Percentiles rank a stretch among this genome's conserved stretches.
Evolutionary conservation across 2,888 invertebrate species (phyloP).

Genomic region (Lasioglossum figueresi): DNA sequence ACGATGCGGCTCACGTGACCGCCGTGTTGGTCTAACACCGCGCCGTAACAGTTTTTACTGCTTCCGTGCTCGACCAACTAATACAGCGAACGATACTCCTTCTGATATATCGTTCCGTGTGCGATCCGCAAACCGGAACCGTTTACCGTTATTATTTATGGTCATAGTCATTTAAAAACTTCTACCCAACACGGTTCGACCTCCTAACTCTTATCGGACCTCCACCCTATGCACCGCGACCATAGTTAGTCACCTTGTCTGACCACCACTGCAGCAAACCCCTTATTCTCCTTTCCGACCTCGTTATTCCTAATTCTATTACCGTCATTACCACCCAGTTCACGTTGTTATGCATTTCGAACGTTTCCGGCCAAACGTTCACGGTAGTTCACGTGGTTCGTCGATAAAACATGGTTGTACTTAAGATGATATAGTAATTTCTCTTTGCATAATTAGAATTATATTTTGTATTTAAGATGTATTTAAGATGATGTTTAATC

Average conservation of each 20-base stretch:
- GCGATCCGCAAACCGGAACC: neutral
- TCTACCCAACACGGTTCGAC: neutral
- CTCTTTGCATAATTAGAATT: too few relatives aligned
- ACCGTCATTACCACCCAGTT: neutral
- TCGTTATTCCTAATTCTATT: neutral
- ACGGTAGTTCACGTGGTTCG: too few relatives aligned
- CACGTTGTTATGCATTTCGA: neutral
- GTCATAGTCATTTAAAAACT: neutral
- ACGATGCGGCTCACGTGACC: slow-evolving; percentile 27
- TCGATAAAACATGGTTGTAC: too few relatives aligned
- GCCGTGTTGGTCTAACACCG: neutral
- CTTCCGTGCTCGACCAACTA: neutral
- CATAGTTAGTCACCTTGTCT: neutral
- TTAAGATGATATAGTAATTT: too few relatives aligned
- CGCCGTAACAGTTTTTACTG: neutral
- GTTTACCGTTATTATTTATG: slow-evolving; percentile 11
- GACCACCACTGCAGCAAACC: neutral
- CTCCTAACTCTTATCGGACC: neutral
- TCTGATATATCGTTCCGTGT: neutral
- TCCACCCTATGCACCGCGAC: neutral
- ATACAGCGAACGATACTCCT: neutral
- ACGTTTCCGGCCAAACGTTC: neutral
- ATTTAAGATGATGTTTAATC: too few relatives aligned
- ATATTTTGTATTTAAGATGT: too few relatives aligned
- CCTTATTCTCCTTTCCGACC: neutral